Evolutionary conservation across 2,888 invertebrate genomes (phyloP), one percentile per base, ranked within the genome.

Genomic region (Tipula confusa): DNA sequence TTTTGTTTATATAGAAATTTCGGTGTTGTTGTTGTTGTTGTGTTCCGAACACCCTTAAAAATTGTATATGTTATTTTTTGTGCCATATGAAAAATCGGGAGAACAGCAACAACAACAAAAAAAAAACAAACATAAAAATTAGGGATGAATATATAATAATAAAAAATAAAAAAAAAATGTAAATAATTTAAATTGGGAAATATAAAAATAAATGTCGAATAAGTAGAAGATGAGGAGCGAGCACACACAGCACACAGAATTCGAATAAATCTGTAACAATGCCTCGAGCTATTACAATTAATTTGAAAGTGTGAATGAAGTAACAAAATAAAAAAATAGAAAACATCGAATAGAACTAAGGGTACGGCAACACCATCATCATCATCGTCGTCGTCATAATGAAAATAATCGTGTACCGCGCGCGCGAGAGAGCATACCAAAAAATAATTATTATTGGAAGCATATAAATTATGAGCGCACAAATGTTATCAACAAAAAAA

Each of bases 181-280:
- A 64, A 64, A 64, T 64, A 64, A 64, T 64, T 64, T 64, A 64
- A 64, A 64, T 64, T 64, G 64, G 64, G 64, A 64, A 64, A 64
- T 24, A 43, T 4, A 38, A 38, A 38, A 13, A 38, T 2, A 64
- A 24, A 24, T 2, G 64, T 18, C 64, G 64, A 64, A 33, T 6
- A 33, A 24, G 18, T 24, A 64, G 64, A 48, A 48, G 48, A 48
- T 18, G 48, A 24, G 13, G 64, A 64, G 24, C 24, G 64, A 3
- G 15, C 43, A 15, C 43, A 43, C 64, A 64, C 64, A 64, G 64
- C 18, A 64, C 18, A 64, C 64, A 64, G 24, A 64, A 64, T 64
- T 64, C 64, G 18, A 64, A 64, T 64, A 64, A 64, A 64, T 64
- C 64, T 64, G 64, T 64, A 64, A 64, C 64, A 64, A 64, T 64